These are phyloP conservation scores for Amphiura filiformis DNA, from an alignment of 35 echinoderm and acorn worm genomes.

Conservation along the genomic window DNA sequence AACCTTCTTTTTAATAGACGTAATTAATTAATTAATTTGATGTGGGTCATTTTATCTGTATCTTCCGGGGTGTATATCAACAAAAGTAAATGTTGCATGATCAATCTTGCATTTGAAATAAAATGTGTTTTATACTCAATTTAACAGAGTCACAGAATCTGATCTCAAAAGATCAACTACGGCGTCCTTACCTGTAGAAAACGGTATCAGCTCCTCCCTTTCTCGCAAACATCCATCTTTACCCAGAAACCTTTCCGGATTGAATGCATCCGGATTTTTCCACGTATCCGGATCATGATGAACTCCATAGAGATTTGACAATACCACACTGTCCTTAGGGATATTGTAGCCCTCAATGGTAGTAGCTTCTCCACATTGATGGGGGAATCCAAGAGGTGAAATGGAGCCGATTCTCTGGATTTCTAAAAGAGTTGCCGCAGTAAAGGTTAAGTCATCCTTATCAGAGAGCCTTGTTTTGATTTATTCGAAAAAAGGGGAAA, in stretches of 20 bases:
- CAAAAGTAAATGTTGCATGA: too few species aligned
- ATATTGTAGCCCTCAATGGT: background rate
- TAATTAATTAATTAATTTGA: too few species aligned
- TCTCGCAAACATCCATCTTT: background rate
- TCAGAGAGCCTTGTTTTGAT: too few species aligned
- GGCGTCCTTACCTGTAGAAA: background rate
- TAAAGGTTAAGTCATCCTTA: conserved; percentile 50
- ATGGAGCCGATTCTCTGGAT: conserved; percentile 32
- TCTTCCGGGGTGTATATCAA: too few species aligned
- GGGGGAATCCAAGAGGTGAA: conserved; percentile 49
- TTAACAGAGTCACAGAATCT: too few species aligned
- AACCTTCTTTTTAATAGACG: too few species aligned
- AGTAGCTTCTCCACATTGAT: background rate
- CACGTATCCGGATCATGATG: background rate
- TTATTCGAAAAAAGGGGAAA: too few species aligned
- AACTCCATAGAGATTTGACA: background rate
- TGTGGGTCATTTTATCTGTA: too few species aligned
- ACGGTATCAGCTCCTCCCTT: background rate
- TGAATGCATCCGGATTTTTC: background rate
- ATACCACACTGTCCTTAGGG: background rate
- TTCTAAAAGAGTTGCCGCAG: conserved; percentile 56
- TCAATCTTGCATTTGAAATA: too few species aligned
- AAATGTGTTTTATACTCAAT: too few species aligned
- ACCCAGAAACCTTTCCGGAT: background rate
- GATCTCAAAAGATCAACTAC: too few species aligned